Evolutionary conservation across 2,888 invertebrate species (phyloP), one percentile per base, ranked within the genome.

Genomic region (Lordiphosa andalusiaca): DNA sequence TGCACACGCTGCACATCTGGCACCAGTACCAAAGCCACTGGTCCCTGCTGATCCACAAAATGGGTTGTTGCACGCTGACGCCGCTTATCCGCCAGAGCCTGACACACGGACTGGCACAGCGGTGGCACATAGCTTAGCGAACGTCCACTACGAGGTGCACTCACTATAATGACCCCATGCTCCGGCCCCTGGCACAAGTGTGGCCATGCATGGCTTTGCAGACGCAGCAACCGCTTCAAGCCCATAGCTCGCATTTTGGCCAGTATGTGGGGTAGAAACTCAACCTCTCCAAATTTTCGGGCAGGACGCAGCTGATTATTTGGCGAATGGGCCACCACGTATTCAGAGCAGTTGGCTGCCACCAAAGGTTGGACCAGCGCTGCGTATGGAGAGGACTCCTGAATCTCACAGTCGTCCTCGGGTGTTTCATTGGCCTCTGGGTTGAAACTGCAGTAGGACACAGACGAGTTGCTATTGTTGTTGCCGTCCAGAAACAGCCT

Each of bases 181-280:
- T 33, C 57, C 0, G 38, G 4, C 0, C 61, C 65, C 2, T 13
- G 7, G 4, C 10, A 6, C 4, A 77, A 30, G 16, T 81, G 57
- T 0, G 74, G 62, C 77, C 77, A 84, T 0, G 77, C 57, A 42
- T 73, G 71, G 56, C 82, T 81, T 47, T 77, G 82, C n/a, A 77
- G n/a, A 2, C 77, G 74, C 30, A 61, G 40, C 48, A 84, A 6
- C 0, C 46, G 36, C 5, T 49, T 56, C 2, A 77, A 6, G 0
- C 58, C 37, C 46, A 77, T 6, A 0, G 21, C 38, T 0, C 48
- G 38, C 84, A 77, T 77, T 1, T 30, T 25, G 0, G 23, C 0
- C 13, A 52, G 4, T 6, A 81, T 71, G 7, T 65, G 44, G 0
- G 62, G 62, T 6, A 77, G 23, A 35, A 77, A 53, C 1, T 3